Conservation (phyloP, 2,797 vertebrate genomes). For the Sebastes jordani region DNA sequence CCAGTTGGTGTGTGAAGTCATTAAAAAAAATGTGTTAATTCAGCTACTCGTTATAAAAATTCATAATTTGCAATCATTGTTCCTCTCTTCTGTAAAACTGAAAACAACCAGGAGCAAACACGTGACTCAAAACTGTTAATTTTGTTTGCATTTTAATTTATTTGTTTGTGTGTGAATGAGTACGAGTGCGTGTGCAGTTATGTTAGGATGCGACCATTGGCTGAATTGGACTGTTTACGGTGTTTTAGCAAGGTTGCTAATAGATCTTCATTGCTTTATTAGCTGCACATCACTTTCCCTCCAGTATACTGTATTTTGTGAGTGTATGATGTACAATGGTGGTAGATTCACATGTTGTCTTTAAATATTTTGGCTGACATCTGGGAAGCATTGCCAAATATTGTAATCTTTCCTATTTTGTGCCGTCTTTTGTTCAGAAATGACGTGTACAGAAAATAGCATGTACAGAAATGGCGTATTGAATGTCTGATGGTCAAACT, state of each 20-base stretch:
- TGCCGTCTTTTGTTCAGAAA: conserved; percentile 9
- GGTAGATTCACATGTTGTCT: conserved; percentile 30
- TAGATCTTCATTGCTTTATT: conserved; percentile 50
- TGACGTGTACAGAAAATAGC: neutral
- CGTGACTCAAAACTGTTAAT: conserved; percentile 11
- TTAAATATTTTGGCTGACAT: conserved; percentile 24
- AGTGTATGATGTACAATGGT: conserved; percentile 30
- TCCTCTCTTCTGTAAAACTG: neutral
- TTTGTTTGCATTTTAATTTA: conserved; percentile 12
- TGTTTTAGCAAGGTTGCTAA: conserved; percentile 43
- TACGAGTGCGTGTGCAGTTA: neutral
- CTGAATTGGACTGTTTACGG: conserved; percentile 64
- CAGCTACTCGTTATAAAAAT: neutral
- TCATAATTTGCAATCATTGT: neutral
- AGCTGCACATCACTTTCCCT: conserved; percentile 37
- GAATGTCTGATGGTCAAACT: conserved; percentile 60
- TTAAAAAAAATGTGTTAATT: neutral
- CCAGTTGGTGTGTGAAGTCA: neutral
- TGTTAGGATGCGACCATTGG: conserved; percentile 38
- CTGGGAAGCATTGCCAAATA: conserved; percentile 54
- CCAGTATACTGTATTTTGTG: conserved; percentile 20
- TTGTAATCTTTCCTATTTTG: conserved; percentile 36
- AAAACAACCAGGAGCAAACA: conserved; percentile 12
- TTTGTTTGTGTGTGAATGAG: conserved; percentile 9
- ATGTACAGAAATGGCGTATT: conserved; percentile 41